Conservation (phyloP, 2,113 vertebrate genomes). For the Falcunculus frontatus region DNA sequence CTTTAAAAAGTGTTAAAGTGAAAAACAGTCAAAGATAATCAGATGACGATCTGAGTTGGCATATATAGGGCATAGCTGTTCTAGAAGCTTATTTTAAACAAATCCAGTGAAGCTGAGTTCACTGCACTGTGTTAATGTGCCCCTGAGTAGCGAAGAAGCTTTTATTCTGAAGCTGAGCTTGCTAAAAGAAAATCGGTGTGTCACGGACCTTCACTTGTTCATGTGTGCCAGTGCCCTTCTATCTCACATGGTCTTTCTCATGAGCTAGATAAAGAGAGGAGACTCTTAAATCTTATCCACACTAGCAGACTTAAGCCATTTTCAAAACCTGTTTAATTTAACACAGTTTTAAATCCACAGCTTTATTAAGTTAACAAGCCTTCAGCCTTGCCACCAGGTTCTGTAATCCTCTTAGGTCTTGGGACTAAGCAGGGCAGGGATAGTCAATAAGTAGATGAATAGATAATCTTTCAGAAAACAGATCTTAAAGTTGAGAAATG, state of each 20-base stretch:
- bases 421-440: neutral
- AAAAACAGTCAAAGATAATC: neutral
- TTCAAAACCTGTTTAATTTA: slow-evolving; percentile 55
- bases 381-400: slow-evolving; percentile 26
- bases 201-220: neutral
- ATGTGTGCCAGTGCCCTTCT: neutral
- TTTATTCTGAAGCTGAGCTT: neutral
- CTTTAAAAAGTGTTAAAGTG: neutral
- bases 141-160: neutral
- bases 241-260: neutral
- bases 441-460: slow-evolving; percentile 41
- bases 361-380: slow-evolving; percentile 55
- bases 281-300: neutral
- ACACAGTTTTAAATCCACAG: slow-evolving; percentile 51
- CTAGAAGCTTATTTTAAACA: neutral
- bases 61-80: slow-evolving; percentile 4
- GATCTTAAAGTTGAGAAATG: neutral
- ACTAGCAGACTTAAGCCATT: slow-evolving; percentile 18
- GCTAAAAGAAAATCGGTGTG: neutral
- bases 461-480: slow-evolving; percentile 18
- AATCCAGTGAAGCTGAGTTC: neutral
- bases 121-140: neutral
- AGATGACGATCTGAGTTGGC: neutral
- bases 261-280: neutral
- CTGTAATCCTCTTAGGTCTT: slow-evolving; percentile 46